phyloP scores from a whole-genome alignment of 2,113 vertebrate genomes.

The Python bivittatus region DNA sequence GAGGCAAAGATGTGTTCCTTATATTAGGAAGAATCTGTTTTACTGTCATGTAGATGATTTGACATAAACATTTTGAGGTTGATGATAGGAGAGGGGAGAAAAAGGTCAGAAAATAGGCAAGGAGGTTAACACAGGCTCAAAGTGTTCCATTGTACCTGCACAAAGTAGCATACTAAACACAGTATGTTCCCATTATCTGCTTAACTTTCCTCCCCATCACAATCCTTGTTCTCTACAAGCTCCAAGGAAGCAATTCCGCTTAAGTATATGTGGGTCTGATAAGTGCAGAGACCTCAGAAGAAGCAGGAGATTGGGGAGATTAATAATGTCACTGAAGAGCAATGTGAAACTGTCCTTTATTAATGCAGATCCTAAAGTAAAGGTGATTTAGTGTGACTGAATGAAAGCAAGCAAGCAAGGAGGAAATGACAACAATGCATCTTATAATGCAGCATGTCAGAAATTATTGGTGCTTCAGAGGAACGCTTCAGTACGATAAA shows the following conservation, averaged over 20 bases:
- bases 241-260: neutral
- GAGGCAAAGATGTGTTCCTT: neutral
- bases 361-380: conserved; percentile 9
- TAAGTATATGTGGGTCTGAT: neutral
- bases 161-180: conserved; percentile 14
- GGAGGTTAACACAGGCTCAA: conserved; percentile 38
- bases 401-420: neutral
- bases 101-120: neutral
- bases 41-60: neutral
- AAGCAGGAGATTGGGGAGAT: too few species aligned
- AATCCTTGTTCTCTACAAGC: conserved; percentile 11
- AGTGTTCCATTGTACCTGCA: conserved; percentile 30
- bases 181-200: conserved; percentile 12
- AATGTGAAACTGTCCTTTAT: conserved; percentile 22
- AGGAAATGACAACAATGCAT: conserved; percentile 2
- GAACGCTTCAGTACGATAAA: neutral
- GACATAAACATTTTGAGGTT: conserved; percentile 9
- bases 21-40: neutral
- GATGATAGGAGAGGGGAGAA: neutral
- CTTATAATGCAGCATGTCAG: neutral
- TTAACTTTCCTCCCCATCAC: conserved; percentile 6
- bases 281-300: neutral
- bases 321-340: conserved; percentile 17
- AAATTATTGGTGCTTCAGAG: neutral
- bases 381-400: neutral